Evolutionary conservation across 23 tunicate genomes (phyloP).

Genomic region (Halocynthia aurantium): DNA sequence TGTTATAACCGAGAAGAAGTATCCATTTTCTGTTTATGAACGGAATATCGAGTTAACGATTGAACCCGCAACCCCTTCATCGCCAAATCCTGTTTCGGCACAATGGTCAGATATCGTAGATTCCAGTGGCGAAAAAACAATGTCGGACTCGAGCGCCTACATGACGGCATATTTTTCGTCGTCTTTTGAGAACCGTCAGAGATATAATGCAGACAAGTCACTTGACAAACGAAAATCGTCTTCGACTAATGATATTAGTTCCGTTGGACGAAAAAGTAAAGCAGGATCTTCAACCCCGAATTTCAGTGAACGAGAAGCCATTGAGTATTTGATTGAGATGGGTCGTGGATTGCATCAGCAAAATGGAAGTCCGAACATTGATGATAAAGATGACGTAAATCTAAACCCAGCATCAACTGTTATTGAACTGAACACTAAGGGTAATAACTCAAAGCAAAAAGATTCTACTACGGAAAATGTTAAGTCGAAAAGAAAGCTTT

Average conservation of each 20-base stretch:
- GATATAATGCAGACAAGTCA: no score
- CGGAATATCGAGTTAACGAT: no score
- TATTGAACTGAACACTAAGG: neutral
- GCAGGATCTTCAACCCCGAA: neutral
- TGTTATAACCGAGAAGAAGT: no score
- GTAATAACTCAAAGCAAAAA: neutral
- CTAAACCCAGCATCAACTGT: neutral
- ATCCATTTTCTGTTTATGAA: no score
- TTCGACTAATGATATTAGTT: no score
- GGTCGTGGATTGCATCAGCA: neutral
- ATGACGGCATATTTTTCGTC: slow-evolving; percentile 10
- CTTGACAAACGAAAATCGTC: no score
- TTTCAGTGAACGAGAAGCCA: slow-evolving; percentile 11
- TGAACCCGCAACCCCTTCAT: no score
- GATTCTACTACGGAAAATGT: neutral
- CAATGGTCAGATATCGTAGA: no score
- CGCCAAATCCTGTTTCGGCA: no score
- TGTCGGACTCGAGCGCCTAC: slow-evolving; percentile 4
- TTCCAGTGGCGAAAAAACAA: neutral
- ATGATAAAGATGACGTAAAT: neutral
- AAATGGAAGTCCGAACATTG: neutral
- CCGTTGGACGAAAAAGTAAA: no score
- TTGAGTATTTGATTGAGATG: neutral
- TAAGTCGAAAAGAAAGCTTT: neutral
- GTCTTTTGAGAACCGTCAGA: neutral